Evolutionary conservation across 2,888 invertebrate species (phyloP).

Genomic region (Plebejus anna): DNA sequence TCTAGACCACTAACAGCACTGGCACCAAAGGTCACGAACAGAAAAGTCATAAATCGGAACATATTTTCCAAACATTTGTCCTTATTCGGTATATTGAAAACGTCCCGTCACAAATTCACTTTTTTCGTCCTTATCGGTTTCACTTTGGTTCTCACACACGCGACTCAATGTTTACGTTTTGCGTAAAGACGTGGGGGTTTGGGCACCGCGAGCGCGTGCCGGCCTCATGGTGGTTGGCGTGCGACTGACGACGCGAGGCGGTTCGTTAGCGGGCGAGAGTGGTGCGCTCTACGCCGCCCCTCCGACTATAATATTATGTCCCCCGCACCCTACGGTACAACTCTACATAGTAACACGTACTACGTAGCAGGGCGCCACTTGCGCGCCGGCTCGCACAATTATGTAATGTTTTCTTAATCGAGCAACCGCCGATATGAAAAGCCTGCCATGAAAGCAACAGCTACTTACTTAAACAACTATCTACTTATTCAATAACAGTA

Average conservation of each 20-base stretch:
- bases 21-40: slow-evolving; percentile 75
- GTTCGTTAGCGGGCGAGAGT: slow-evolving; percentile 56
- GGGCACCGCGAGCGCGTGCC: slow-evolving; percentile 63
- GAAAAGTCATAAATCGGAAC: slow-evolving; percentile 74
- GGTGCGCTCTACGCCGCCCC: slow-evolving; percentile 63
- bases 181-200: slow-evolving; percentile 44
- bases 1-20: slow-evolving; percentile 67
- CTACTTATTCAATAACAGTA: background rate
- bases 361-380: slow-evolving; percentile 76
- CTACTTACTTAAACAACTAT: slow-evolving; percentile 2
- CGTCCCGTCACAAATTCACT: slow-evolving; percentile 43
- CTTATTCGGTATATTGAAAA: slow-evolving; percentile 43
- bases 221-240: slow-evolving; percentile 66
- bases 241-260: slow-evolving; percentile 60
- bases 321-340: slow-evolving; percentile 54
- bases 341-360: slow-evolving; percentile 72
- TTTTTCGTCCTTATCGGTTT: slow-evolving; percentile 44
- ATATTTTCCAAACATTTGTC: slow-evolving; percentile 75
- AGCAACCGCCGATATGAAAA: slow-evolving; percentile 51
- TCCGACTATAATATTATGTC: slow-evolving; percentile 45
- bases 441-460: background rate
- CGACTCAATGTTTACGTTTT: slow-evolving; percentile 73
- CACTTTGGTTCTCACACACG: slow-evolving; percentile 51
- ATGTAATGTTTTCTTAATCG: slow-evolving; percentile 78
- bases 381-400: slow-evolving; percentile 70